These are phyloP conservation scores for Ceratoteleas bidentatus DNA, from an alignment of 1,140 invertebrate species.

Conservation along the genomic window DNA sequence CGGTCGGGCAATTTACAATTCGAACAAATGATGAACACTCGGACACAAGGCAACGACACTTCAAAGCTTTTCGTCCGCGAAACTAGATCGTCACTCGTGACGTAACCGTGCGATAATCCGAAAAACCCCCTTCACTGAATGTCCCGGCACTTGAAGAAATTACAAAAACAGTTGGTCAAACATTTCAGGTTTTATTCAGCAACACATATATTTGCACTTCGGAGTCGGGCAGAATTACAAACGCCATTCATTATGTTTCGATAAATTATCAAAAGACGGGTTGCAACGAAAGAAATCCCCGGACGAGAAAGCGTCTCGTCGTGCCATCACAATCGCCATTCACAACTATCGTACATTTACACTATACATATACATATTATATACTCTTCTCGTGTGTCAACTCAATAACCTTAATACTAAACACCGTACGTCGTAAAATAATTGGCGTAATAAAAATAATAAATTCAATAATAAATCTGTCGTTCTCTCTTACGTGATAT, in stretches of 20 bases:
- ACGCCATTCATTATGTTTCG: slow-evolving; percentile 31
- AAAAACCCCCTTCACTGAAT: slow-evolving; percentile 1
- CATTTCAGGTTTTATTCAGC: slow-evolving; percentile 39
- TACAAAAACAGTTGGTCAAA: slow-evolving; percentile 41
- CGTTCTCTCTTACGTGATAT: slow-evolving; percentile 53
- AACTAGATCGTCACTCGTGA: neutral
- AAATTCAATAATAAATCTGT: slow-evolving; percentile 65
- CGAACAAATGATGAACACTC: neutral
- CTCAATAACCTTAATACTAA: slow-evolving; percentile 64
- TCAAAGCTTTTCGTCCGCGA: neutral
- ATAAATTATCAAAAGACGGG: slow-evolving; percentile 39
- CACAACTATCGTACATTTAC: slow-evolving; percentile 73
- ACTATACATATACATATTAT: slow-evolving; percentile 67
- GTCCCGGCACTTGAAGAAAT: slow-evolving; percentile 21
- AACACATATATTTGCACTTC: slow-evolving; percentile 25
- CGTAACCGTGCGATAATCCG: neutral
- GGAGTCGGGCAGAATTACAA: slow-evolving; percentile 34
- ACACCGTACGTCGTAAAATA: slow-evolving; percentile 61
- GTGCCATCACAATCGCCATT: slow-evolving; percentile 69
- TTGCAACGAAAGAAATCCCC: slow-evolving; percentile 18
- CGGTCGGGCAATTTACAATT: neutral
- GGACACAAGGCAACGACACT: neutral
- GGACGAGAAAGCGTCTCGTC: slow-evolving; percentile 24
- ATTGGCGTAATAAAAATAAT: slow-evolving; percentile 64
- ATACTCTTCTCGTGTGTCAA: slow-evolving; percentile 66